These are phyloP conservation scores for Halocynthia roretzi DNA, from an alignment of 23 tunicate species.

Conservation along the genomic window DNA sequence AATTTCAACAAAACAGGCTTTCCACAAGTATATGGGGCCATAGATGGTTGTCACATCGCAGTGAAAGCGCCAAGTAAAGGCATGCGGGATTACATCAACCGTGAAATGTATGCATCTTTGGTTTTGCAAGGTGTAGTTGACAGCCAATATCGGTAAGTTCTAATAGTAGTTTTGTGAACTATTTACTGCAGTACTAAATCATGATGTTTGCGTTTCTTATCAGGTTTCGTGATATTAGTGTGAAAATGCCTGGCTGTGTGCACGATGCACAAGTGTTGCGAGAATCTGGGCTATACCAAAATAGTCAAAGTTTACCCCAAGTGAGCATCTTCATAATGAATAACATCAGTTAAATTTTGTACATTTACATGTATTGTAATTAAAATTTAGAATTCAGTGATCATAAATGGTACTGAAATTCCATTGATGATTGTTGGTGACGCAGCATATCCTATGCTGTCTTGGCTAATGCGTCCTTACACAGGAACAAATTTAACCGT, in stretches of 20 bases:
- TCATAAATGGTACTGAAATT: conserved; percentile 16
- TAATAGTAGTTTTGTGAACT: not conserved
- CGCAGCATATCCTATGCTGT: conserved; percentile 35
- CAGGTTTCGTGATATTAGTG: conserved; percentile 10
- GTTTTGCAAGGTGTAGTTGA: conserved; percentile 40
- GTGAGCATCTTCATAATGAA: not conserved
- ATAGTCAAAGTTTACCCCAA: conserved; percentile 5
- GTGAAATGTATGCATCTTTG: conserved; percentile 19
- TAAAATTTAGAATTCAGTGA: conserved; percentile 13
- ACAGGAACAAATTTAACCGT: conserved; percentile 10
- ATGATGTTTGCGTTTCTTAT: too few species aligned
- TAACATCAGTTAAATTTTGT: too few species aligned
- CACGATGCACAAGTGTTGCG: conserved; percentile 7
- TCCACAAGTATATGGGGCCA: conserved; percentile 36
- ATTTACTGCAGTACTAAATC: not conserved
- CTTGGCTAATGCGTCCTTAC: conserved; percentile 31
- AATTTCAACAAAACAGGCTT: conserved; percentile 16
- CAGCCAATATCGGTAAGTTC: conserved; percentile 18
- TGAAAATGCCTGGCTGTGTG: conserved; percentile 26
- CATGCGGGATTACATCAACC: conserved; percentile 10
- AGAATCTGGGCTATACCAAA: conserved; percentile 1
- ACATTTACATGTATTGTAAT: too few species aligned
- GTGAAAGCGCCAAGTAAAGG: conserved; percentile 26
- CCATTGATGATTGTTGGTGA: conserved; percentile 38
- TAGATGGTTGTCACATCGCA: conserved; percentile 38